Evolutionary conservation across 2,113 vertebrate genomes (phyloP).

Genomic region (Rhabdomys dilectus): DNA sequence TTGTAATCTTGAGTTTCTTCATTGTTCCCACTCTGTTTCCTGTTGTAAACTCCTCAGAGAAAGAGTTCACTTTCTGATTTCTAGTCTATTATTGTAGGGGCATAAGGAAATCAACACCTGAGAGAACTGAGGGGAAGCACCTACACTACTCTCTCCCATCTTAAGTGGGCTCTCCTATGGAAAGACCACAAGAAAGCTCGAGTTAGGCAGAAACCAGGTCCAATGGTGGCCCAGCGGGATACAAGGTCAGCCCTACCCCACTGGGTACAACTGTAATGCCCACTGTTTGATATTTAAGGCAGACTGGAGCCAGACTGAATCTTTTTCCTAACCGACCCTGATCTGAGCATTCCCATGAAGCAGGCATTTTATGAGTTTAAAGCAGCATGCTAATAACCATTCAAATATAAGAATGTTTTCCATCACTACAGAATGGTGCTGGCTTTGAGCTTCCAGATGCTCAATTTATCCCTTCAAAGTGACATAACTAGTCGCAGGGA

Average conservation of each 20-base stretch:
- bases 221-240: not conserved
- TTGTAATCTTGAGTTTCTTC: not conserved
- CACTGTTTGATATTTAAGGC: not conserved
- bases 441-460: conserved; percentile 45
- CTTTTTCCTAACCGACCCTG: not conserved
- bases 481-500: conserved; percentile 74
- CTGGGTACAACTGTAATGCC: not conserved
- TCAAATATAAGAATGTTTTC: not conserved
- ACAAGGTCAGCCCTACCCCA: not conserved
- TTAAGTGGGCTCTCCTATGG: not conserved
- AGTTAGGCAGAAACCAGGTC: not conserved
- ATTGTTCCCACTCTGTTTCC: not conserved
- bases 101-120: not conserved
- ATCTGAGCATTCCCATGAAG: not conserved
- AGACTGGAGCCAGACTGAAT: not conserved
- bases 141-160: not conserved
- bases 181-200: not conserved
- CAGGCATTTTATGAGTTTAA: not conserved
- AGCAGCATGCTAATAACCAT: not conserved
- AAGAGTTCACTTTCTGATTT: not conserved
- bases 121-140: not conserved
- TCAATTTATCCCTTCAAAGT: not conserved
- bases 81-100: not conserved
- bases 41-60: not conserved
- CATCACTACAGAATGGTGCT: not conserved